Conservation (phyloP, 2,797 vertebrate species). For the Adrianichthys oophorus region DNA sequence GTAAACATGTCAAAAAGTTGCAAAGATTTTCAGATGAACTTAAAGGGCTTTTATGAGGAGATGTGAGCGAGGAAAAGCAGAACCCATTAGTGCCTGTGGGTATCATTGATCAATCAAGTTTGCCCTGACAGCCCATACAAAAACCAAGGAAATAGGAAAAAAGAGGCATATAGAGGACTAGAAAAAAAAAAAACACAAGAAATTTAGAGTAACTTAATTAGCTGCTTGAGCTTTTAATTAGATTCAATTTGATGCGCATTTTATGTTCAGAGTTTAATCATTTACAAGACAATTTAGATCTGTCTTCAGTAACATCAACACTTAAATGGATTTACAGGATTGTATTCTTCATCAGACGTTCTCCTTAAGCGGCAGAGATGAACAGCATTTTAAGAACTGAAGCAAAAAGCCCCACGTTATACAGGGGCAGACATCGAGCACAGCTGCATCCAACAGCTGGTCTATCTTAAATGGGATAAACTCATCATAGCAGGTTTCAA, state of each 20-base stretch:
- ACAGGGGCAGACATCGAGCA: neutral
- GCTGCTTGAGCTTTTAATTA: too few species aligned
- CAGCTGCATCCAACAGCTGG: constrained; percentile 2
- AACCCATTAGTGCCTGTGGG: constrained; percentile 13
- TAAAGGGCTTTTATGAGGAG: constrained; percentile 30
- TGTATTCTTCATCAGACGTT: neutral
- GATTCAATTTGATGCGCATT: constrained; percentile 9
- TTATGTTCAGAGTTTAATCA: constrained; percentile 23
- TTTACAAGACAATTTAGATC: constrained; percentile 10
- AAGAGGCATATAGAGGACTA: too few species aligned
- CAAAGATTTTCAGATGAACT: constrained; percentile 36
- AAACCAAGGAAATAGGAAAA: too few species aligned
- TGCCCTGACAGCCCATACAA: too few species aligned
- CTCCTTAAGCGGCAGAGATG: too few species aligned
- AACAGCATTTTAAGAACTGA: neutral
- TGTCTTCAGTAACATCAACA: constrained; percentile 8
- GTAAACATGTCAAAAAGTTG: constrained; percentile 63
- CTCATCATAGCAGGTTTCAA: constrained; percentile 14
- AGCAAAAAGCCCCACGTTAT: neutral
- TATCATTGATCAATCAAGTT: constrained; percentile 16
- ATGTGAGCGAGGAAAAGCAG: neutral
- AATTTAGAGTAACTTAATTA: too few species aligned
- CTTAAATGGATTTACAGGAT: constrained; percentile 1
- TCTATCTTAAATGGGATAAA: constrained; percentile 12
- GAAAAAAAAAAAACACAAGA: too few species aligned